phyloP scores from a whole-genome alignment of 1,140 invertebrate species.

The Drosophila bipectinata region DNA sequence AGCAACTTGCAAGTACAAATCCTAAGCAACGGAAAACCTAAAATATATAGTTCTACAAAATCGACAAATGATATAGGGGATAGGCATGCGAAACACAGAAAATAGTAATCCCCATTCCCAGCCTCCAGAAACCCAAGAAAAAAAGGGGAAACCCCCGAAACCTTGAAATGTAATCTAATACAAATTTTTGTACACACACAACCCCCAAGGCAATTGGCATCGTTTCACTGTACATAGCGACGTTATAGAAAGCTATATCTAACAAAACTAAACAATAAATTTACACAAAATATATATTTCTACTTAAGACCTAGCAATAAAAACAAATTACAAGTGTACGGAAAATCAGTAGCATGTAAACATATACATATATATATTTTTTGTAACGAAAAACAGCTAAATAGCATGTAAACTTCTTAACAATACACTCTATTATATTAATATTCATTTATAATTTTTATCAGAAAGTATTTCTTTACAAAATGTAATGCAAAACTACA shows the following conservation, averaged over 20 bases:
- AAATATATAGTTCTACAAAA: constrained; percentile 19
- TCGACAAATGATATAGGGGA: background rate
- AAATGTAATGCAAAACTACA: background rate
- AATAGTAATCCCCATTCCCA: background rate
- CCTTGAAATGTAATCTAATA: background rate
- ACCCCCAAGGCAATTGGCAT: background rate
- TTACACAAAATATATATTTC: constrained; percentile 21
- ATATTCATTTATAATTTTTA: background rate
- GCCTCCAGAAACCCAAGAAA: background rate
- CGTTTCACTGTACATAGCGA: constrained; percentile 23
- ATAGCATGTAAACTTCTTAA: background rate
- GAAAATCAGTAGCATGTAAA: constrained; percentile 4
- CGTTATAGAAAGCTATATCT: constrained; percentile 25
- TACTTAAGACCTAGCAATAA: constrained; percentile 25
- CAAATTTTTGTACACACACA: constrained; percentile 22
- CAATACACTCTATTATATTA: too few species aligned
- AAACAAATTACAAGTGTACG: constrained; percentile 31
- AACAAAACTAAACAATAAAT: background rate
- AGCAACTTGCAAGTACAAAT: constrained; percentile 60
- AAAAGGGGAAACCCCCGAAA: background rate
- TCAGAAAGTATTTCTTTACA: background rate
- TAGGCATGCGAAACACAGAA: background rate
- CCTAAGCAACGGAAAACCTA: constrained; percentile 44
- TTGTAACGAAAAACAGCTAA: constrained; percentile 3
- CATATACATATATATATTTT: constrained; percentile 9